Conservation (phyloP, 2,797 vertebrate genomes). For the Apodemus agrarius region DNA sequence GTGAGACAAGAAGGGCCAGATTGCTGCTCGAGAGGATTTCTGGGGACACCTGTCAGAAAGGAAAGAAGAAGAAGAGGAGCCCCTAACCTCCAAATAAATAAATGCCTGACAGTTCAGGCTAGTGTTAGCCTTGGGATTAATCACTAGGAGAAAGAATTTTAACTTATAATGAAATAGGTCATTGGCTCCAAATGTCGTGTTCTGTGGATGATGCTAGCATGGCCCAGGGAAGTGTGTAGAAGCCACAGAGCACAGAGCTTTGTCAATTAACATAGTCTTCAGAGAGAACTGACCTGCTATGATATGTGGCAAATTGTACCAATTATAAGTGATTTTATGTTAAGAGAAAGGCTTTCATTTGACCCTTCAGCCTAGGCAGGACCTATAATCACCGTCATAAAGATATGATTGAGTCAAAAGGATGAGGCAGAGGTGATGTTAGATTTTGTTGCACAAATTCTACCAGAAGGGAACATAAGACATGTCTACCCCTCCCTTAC, state of each 20-base stretch:
- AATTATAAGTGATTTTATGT: background rate
- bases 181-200: background rate
- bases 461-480: background rate
- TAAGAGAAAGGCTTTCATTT: background rate
- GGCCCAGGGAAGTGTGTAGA: background rate
- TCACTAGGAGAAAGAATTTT: constrained; percentile 20
- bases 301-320: background rate
- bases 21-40: constrained; percentile 75
- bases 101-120: background rate
- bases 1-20: constrained; percentile 73
- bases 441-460: background rate
- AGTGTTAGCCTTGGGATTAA: constrained; percentile 10
- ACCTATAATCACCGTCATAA: background rate
- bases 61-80: background rate
- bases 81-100: constrained; percentile 43
- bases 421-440: background rate
- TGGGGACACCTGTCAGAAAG: constrained; percentile 75
- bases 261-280: background rate
- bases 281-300: background rate
- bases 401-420: background rate
- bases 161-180: constrained; percentile 14
- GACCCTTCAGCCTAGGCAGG: background rate
- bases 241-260: background rate
- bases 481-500: background rate
- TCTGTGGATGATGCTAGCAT: background rate